Conservation (phyloP, 2,888 invertebrate genomes). For the Chorisops tibialis region DNA sequence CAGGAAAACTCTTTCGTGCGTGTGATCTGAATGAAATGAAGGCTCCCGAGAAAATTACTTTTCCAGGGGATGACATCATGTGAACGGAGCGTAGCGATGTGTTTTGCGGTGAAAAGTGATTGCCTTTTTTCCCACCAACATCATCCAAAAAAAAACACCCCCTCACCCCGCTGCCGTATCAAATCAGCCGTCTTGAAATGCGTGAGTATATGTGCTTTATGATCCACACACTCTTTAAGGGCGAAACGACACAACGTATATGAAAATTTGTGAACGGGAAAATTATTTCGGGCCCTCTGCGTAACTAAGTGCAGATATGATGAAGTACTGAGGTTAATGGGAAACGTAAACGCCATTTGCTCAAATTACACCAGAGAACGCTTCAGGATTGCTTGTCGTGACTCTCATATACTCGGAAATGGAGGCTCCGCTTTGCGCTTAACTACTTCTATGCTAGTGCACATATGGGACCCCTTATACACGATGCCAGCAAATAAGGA, state of each 20-base stretch:
- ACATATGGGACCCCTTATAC: constrained; percentile 23
- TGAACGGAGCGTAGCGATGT: constrained; percentile 25
- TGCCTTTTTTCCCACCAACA: constrained; percentile 25
- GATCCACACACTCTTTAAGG: constrained; percentile 23
- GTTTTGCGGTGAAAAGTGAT: constrained; percentile 26
- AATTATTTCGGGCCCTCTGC: constrained; percentile 30
- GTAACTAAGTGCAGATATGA: constrained; percentile 33
- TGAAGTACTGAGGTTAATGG: constrained; percentile 32
- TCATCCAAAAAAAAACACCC: background rate
- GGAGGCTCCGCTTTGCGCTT: constrained; percentile 21
- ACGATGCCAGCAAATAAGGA: background rate
- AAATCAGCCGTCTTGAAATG: constrained; percentile 16
- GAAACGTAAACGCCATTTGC: constrained; percentile 34
- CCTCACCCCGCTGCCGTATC: background rate
- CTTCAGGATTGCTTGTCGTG: constrained; percentile 22
- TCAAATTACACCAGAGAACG: constrained; percentile 28
- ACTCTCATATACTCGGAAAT: constrained; percentile 7
- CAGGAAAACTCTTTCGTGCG: constrained; percentile 39
- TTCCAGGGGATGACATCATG: constrained; percentile 30
- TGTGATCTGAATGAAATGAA: constrained; percentile 39
- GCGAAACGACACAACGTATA: constrained; percentile 13
- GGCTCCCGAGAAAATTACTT: constrained; percentile 34
- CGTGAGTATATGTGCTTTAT: constrained; percentile 28
- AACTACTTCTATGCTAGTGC: constrained; percentile 27
- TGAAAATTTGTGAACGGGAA: constrained; percentile 34